Evolutionary conservation across 64 coral and sea anemone genomes (phyloP).

Genomic region (Pocillopora verrucosa): DNA sequence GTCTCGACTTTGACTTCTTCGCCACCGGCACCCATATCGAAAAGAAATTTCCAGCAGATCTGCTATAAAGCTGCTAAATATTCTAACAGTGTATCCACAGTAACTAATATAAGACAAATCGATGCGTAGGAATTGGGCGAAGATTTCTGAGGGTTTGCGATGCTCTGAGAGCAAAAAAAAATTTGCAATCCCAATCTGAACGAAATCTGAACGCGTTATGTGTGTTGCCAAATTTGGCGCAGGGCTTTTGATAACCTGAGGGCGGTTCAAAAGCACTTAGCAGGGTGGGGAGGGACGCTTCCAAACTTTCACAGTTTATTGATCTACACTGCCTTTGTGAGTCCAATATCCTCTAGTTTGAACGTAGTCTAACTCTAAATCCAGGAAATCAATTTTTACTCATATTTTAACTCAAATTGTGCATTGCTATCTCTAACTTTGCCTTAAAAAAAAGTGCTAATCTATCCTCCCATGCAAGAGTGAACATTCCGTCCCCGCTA

Average conservation of each 20-base stretch:
- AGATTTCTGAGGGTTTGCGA: background rate
- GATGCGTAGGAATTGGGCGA: background rate
- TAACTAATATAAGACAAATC: background rate
- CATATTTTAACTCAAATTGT: background rate
- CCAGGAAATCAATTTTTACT: background rate
- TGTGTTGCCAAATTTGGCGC: too few species aligned
- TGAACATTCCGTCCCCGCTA: background rate
- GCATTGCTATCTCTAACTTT: background rate
- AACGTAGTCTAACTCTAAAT: too few species aligned
- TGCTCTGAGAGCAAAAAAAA: background rate
- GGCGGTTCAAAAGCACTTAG: background rate
- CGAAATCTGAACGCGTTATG: too few species aligned
- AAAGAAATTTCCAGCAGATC: background rate
- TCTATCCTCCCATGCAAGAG: background rate
- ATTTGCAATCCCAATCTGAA: background rate
- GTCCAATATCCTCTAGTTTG: too few species aligned
- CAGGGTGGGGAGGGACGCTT: background rate
- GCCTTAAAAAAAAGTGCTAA: background rate
- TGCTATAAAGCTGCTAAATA: background rate
- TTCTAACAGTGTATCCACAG: background rate
- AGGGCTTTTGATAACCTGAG: background rate
- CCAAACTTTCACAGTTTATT: background rate
- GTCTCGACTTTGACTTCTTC: slow-evolving; percentile 82
- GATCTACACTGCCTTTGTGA: background rate
- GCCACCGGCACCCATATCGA: slow-evolving; percentile 78